Evolutionary conservation across 2,888 invertebrate species (phyloP), one percentile per base, ranked within the genome.

Genomic region (Amphiduros pacificus): DNA sequence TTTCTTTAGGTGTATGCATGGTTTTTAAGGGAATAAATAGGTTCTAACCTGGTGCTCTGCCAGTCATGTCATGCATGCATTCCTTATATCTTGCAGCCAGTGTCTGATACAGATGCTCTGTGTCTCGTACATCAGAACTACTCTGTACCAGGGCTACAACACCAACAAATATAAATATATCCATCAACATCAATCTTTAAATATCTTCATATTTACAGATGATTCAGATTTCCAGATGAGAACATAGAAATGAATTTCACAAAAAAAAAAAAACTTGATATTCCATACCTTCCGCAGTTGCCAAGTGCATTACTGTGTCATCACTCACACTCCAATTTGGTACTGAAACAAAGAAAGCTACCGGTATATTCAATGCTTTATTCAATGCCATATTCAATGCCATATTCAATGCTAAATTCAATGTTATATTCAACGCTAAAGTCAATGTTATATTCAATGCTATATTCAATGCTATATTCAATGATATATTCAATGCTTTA

Each of bases 231-330:
- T n/a, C n/a, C n/a, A n/a, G n/a, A n/a, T n/a, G n/a, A n/a, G n/a
- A n/a, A n/a, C n/a, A n/a, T n/a, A n/a, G n/a, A n/a, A n/a, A n/a
- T n/a, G n/a, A n/a, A n/a, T n/a, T n/a, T n/a, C n/a, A n/a, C n/a
- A n/a, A n/a, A n/a, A n/a, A n/a, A n/a, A n/a, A n/a, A n/a, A n/a
- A n/a, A n/a, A n/a, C n/a, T n/a, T n/a, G n/a, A n/a, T 20, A n/a
- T 48, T n/a, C 22, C 41, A 17, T 66, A 73, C 76, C 77, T 70
- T 78, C 76, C 11, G 75, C 80, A 28, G 78, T 79, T 6, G 81
- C 81, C 5, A 81, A 56, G 66, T 79, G 79, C 76, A 81, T 76
- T 2, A 81, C 78, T 5, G 81, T 81, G 57, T 80, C 81, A 70
- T 81, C 81, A 71, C 80, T 80, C 0, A 81, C 76, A 20, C 61